Percentiles rank a stretch among this genome's conserved stretches.
These are phyloP conservation scores for Anser brachyrhynchus DNA, from an alignment of 2,113 vertebrate species.

Conservation along the genomic window DNA sequence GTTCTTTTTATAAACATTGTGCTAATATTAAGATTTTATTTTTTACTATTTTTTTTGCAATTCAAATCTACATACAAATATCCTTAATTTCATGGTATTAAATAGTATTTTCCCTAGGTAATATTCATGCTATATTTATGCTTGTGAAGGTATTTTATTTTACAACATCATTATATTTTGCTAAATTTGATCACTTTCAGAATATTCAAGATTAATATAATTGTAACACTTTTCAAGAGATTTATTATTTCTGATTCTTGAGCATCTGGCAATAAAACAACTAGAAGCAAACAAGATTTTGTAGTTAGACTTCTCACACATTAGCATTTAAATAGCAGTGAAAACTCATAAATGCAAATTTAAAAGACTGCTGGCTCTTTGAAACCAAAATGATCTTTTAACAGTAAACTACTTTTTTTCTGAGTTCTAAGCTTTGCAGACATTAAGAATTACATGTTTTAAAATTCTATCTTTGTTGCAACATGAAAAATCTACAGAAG, in stretches of 20 bases:
- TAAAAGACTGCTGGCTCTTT: background rate
- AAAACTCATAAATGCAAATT: constrained; percentile 8
- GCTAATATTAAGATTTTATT: background rate
- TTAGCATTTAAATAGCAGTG: constrained; percentile 1
- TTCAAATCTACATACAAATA: background rate
- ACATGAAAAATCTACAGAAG: background rate
- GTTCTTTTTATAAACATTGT: background rate
- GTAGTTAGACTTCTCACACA: background rate
- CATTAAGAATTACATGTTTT: background rate
- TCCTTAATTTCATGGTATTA: background rate
- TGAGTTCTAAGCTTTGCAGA: background rate
- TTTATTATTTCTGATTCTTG: background rate
- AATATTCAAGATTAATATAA: background rate
- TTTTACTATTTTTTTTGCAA: background rate
- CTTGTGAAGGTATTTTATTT: background rate
- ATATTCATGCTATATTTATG: background rate
- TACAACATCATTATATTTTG: background rate
- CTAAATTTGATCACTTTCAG: background rate
- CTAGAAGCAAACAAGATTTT: background rate
- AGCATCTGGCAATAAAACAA: constrained; percentile 9
- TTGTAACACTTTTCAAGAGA: background rate
- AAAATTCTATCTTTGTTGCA: background rate
- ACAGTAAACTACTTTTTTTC: background rate
- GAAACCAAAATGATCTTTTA: background rate
- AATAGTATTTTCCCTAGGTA: background rate